These are phyloP conservation scores for Presbytis comata DNA, from an alignment of 2,797 vertebrate genomes.

Conservation along the genomic window DNA sequence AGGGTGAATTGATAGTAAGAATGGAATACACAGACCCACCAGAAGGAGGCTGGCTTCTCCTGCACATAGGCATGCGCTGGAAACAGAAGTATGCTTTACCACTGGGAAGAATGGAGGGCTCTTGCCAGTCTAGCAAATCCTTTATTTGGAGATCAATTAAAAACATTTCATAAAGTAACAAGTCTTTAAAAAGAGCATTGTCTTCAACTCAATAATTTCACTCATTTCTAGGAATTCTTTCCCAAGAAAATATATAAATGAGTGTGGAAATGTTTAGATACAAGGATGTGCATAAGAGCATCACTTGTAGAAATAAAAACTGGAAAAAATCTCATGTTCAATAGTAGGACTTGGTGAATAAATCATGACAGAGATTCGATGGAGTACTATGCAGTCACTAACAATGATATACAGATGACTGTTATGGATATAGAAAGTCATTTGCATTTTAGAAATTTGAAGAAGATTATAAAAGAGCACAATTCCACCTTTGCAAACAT, in stretches of 20 bases:
- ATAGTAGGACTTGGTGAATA: neutral
- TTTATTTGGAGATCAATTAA: neutral
- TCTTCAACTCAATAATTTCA: neutral
- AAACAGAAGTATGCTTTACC: neutral
- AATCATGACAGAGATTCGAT: neutral
- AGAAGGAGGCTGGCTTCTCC: rapidly evolving
- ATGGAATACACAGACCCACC: neutral
- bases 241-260: neutral
- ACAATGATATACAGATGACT: neutral
- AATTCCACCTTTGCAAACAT: neutral
- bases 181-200: neutral
- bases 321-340: neutral
- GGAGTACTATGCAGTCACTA: neutral
- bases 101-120: neutral
- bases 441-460: neutral
- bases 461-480: neutral
- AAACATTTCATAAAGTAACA: neutral
- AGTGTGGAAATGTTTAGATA: neutral
- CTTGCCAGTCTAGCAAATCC: neutral
- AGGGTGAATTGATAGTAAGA: neutral
- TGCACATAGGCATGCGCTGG: rapidly evolving
- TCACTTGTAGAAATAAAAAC: neutral
- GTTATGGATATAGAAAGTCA: neutral
- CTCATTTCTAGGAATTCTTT: neutral
- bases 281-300: neutral